These are phyloP conservation scores for Tenualosa thibaudeaui DNA, from an alignment of 2,797 vertebrate genomes.

Conservation along the genomic window DNA sequence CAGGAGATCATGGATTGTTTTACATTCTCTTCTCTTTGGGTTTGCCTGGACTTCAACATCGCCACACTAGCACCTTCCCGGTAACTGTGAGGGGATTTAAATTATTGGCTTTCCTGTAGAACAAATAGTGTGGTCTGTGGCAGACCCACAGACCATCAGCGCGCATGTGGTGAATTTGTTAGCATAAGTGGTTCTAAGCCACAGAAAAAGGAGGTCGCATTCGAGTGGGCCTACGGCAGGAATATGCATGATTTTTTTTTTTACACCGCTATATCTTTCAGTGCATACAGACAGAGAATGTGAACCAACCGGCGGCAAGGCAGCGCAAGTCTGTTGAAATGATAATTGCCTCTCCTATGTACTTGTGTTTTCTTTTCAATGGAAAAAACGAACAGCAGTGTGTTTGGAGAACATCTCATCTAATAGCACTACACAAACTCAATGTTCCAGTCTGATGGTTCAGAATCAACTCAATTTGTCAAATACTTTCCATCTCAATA, in stretches of 20 bases:
- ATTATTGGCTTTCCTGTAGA: constrained; percentile 19
- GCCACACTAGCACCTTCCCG: not conserved
- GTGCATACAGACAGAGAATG: not conserved
- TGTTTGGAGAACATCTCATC: not conserved
- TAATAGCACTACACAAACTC: not conserved
- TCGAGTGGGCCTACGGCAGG: not conserved
- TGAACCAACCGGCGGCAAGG: not conserved
- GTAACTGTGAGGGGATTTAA: constrained; percentile 11
- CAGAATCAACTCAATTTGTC: not conserved
- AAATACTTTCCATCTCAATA: constrained; percentile 1
- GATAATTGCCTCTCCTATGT: not conserved
- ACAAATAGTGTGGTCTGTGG: constrained; percentile 15
- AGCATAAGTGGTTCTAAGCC: constrained; percentile 30
- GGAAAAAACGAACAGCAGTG: not conserved
- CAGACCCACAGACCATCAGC: constrained; percentile 7
- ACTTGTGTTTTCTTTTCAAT: not conserved
- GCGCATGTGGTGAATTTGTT: constrained; percentile 26
- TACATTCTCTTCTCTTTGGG: not conserved
- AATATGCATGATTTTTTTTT: constrained; percentile 28
- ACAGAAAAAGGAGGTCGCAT: constrained; percentile 31
- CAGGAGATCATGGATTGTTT: not conserved
- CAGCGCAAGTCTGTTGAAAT: not conserved
- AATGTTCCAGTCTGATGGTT: not conserved
- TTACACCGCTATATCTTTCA: not conserved
- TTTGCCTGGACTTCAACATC: not conserved